These are phyloP conservation scores for Cephus pygmeus DNA, from an alignment of 2,888 invertebrate genomes.

Conservation along the genomic window DNA sequence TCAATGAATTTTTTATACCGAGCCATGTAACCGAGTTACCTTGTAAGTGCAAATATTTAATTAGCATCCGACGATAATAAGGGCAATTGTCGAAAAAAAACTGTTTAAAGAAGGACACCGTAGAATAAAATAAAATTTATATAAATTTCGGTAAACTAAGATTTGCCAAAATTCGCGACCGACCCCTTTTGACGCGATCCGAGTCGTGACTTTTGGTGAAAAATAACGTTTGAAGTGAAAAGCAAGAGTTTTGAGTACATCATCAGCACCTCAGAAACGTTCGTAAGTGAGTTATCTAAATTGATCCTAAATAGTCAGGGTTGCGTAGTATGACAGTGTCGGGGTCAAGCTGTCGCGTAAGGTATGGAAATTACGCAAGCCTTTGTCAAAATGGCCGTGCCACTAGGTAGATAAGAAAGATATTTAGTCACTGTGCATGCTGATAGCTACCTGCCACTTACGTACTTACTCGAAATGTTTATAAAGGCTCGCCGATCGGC, in stretches of 20 bases:
- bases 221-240: neutral
- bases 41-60: neutral
- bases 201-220: neutral
- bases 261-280: neutral
- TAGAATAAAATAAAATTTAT: neutral
- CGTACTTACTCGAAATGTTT: neutral
- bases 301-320: neutral
- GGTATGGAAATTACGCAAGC: no score
- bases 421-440: no score
- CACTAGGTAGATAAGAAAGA: no score
- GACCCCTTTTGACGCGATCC: no score
- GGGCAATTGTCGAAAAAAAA: neutral
- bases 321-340: neutral
- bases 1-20: neutral
- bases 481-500: neutral
- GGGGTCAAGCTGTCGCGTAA: neutral
- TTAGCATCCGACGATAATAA: neutral
- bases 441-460: neutral
- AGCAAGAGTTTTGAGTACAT: neutral
- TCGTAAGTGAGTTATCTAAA: neutral
- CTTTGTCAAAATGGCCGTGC: no score
- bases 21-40: neutral
- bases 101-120: neutral
- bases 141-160: neutral
- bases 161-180: neutral